Evolutionary conservation across 2,888 invertebrate genomes (phyloP), one percentile per base, ranked within the genome.

Genomic region (Pterobdella sp.): DNA sequence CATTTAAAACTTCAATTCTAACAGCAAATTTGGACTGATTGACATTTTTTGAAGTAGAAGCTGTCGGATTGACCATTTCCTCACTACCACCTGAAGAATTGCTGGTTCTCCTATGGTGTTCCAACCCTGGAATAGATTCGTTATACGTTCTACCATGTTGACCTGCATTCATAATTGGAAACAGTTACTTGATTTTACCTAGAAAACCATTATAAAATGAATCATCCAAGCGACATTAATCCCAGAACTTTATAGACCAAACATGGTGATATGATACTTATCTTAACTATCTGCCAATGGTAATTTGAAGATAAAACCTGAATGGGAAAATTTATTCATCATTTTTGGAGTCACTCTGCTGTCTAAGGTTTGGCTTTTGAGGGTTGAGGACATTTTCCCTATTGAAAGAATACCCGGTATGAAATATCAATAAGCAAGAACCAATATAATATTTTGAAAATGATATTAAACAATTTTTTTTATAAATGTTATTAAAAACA

Each of bases 351-450:
- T 71, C 0, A 37, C 26, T 63, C 52, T 71, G 60, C 63, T 56
- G 56, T 71, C 71, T 31, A 71, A 35, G 10, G 71, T 71, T 37
- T 71, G 71, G 36, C 71, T 71, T 71, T 71, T 71, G 56, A 31
- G 35, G 29, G 56, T 35, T 29, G 71, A 26, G 36, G 2, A 34
- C 34, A 60, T 1, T 34, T 71, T 71, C 18, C 26, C 71, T 71
- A 63, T 18, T 3, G 71, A 34, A n/a, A 1, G n/a, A 29, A 26
- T 7, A 66, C 1, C 14, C n/a, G 35, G 22, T 14, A 66, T 34
- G 1, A 31, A 64, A 31, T 34, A 66, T 1, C n/a, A 3, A 1
- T 1, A 66, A 1, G 26, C 34, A 65, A 66, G n/a, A 66, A 32
- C n/a, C n/a, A n/a, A n/a, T n/a, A n/a, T n/a, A n/a, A n/a, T n/a